These are phyloP conservation scores for Chorisops tibialis DNA, from an alignment of 2,888 invertebrate genomes.

Conservation along the genomic window DNA sequence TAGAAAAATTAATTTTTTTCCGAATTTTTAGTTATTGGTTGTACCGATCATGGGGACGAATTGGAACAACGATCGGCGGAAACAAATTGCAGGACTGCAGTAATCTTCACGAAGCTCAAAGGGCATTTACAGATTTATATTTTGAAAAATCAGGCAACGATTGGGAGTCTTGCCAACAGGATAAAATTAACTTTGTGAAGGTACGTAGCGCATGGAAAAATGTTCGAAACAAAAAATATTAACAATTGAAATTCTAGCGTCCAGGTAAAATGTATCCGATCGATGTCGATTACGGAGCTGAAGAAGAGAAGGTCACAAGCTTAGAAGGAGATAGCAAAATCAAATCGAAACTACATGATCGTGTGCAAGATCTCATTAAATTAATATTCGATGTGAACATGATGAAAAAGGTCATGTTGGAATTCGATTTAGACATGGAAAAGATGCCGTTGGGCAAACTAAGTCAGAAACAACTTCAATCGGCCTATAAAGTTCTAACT, in stretches of 20 bases:
- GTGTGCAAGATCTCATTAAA: constrained; percentile 79
- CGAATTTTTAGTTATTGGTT: constrained; percentile 62
- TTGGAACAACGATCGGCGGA: constrained; percentile 89
- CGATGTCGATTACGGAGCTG: constrained; percentile 82
- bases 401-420: constrained; percentile 90
- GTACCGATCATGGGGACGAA: constrained; percentile 93
- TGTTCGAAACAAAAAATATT: neutral
- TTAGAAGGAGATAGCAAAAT: constrained; percentile 48
- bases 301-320: constrained; percentile 42
- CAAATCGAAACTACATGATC: constrained; percentile 65
- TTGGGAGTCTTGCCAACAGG: too few species aligned
- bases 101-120: constrained; percentile 58
- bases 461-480: constrained; percentile 82
- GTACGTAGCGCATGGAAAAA: constrained; percentile 42
- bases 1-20: too few species aligned
- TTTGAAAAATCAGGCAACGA: constrained; percentile 79
- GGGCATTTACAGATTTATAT: constrained; percentile 63
- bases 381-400: constrained; percentile 85
- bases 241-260: constrained; percentile 45
- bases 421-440: constrained; percentile 93
- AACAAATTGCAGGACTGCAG: constrained; percentile 58
- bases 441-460: constrained; percentile 98
- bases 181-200: constrained; percentile 64
- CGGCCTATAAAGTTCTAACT: constrained; percentile 77
- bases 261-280: constrained; percentile 68